These are phyloP conservation scores for Cinclus cinclus DNA, from an alignment of 2,113 vertebrate genomes.

Conservation along the genomic window DNA sequence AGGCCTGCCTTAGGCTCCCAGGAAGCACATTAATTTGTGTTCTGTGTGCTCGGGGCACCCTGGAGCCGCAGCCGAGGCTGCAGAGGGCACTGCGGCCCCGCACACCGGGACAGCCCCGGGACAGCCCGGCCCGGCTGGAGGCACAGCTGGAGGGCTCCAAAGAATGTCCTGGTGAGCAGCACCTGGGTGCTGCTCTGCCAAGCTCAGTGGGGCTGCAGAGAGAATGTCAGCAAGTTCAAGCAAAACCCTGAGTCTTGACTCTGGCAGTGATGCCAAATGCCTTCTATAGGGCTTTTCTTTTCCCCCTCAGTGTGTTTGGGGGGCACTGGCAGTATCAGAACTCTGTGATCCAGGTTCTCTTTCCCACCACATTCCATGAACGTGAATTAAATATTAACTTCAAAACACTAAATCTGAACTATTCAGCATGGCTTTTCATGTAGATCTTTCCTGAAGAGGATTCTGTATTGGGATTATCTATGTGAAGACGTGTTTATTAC, in stretches of 20 bases:
- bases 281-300: fast-evolving
- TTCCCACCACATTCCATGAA: background rate
- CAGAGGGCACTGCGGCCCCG: background rate
- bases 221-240: background rate
- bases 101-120: background rate
- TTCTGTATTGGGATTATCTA: background rate
- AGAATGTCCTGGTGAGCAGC: background rate
- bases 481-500: background rate
- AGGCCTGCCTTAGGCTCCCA: fast-evolving
- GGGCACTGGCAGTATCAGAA: background rate
- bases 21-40: background rate
- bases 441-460: background rate
- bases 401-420: background rate
- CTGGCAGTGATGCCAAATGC: background rate
- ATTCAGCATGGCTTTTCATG: background rate
- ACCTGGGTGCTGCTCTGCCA: background rate
- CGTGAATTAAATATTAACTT: background rate
- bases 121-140: background rate
- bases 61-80: fast-evolving
- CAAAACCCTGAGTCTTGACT: background rate
- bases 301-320: background rate
- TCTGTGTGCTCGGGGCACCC: fast-evolving
- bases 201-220: background rate
- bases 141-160: background rate
- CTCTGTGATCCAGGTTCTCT: background rate